Evolutionary conservation across 2,797 vertebrate genomes (phyloP).

Genomic region (Falco berigora): DNA sequence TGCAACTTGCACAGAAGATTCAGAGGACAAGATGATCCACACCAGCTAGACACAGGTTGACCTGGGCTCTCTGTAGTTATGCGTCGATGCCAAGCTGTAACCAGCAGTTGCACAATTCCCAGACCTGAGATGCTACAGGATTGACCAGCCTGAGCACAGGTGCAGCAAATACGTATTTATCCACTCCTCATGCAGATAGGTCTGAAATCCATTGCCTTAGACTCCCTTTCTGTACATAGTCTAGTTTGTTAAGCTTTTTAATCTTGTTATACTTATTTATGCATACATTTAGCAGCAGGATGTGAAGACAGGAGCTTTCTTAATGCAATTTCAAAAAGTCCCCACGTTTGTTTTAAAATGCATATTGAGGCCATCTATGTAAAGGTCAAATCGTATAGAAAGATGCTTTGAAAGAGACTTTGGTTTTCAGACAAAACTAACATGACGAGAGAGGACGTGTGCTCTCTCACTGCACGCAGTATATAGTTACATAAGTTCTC

Average conservation of each 20-base stretch:
- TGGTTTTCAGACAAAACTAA: not conserved
- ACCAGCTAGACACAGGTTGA: not conserved
- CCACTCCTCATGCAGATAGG: not conserved
- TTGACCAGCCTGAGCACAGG: not conserved
- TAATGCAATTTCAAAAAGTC: not conserved
- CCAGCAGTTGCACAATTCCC: not conserved
- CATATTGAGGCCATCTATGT: not conserved
- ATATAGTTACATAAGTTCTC: not conserved
- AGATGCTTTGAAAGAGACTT: not conserved
- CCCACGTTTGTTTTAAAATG: not conserved
- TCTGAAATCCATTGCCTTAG: not conserved
- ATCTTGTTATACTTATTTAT: not conserved
- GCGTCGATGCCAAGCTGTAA: not conserved
- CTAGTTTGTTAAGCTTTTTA: not conserved
- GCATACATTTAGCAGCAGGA: not conserved
- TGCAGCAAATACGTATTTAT: not conserved
- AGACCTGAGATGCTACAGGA: not conserved
- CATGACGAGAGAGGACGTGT: not conserved
- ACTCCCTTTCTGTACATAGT: not conserved
- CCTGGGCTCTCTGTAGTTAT: not conserved
- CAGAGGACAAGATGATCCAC: not conserved
- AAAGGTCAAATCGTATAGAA: not conserved
- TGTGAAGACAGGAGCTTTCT: not conserved
- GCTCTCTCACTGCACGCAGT: not conserved
- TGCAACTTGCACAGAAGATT: not conserved